A percentile compares a stretch with the other conserved stretches of the same genome.
Conservation (phyloP, 2,797 vertebrate genomes). For the Miichthys miiuy region DNA sequence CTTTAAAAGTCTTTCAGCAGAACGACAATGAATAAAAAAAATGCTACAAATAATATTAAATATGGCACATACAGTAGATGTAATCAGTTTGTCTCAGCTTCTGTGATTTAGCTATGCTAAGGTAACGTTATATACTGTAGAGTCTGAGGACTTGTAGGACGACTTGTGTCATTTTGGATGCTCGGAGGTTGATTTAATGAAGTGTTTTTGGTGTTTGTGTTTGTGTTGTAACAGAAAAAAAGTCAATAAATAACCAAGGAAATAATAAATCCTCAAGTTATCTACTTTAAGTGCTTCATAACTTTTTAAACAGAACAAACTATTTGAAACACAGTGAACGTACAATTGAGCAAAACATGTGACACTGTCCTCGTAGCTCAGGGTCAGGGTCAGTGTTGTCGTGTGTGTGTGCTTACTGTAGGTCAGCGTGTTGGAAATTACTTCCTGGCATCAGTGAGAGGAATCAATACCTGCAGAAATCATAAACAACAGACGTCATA, state of each 20-base stretch:
- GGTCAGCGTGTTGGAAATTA: conserved; percentile 57
- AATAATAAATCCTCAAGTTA: neutral
- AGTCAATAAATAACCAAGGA: conserved; percentile 27
- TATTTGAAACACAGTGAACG: neutral
- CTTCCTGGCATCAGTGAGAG: conserved; percentile 40
- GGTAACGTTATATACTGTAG: conserved; percentile 1
- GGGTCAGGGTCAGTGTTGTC: conserved; percentile 12
- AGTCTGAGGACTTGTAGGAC: neutral
- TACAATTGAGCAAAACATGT: neutral
- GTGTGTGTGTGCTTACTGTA: neutral
- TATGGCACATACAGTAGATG: neutral
- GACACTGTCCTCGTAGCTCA: conserved; percentile 13
- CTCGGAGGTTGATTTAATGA: neutral
- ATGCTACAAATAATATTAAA: neutral
- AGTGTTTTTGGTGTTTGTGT: conserved; percentile 10
- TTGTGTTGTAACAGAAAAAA: neutral
- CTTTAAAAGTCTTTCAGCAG: neutral
- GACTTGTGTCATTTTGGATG: neutral
- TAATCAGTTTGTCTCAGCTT: neutral
- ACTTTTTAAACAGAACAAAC: neutral
- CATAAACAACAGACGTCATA: neutral
- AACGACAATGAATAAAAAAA: neutral
- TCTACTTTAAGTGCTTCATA: neutral
- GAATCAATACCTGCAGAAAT: conserved; percentile 53
- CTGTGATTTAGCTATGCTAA: neutral